Base-by-base conservation (phyloP, 2,797 vertebrate species). In the Parauchenoglanis ngamensis region DNA sequence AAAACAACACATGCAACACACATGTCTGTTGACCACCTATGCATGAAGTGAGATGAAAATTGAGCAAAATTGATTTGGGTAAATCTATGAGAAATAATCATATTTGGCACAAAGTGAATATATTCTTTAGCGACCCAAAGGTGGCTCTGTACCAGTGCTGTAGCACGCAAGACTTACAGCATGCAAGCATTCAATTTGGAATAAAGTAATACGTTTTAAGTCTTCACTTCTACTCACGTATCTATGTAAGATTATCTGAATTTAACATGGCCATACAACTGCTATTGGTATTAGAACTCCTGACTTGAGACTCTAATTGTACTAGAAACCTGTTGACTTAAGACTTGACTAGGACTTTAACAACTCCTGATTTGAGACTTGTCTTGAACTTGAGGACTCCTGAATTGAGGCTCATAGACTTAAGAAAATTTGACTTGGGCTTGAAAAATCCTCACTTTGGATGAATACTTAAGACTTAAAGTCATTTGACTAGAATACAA, bases 1-100 rank as follows among this genome's bases (percentile, higher is more conserved):
- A 86, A 87, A 91, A 91, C 90, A 91, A 89, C 84, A 67, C 84
- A 83, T 86, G 59, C 78, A 88, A 80, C 87, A 89, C 82, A 83
- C 84, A 73, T 56, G 78, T 56, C 81, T 79, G 79, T 82, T 83
- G 85, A 78, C 73, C 10, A 83, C 77, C 83, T 84, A 83, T 85
- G 77, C 86, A 77, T 44, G 85, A 84, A 88, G 46, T 23, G 56
- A 49, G 21, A 63, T 13, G 44, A 82, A 83, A 83, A 88, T 86
- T n/a, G n/a, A 87, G 35, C 61, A 68, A 79, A 84, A 78, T 57
- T 35, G 52, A 76, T 54, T 35, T 4, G 12, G n/a, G n/a, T n/a
- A 83, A 76, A 87, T 75, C 59, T 56, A 67, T 59, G 15, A 57
- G 17, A 57, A 57, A 31, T 52, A 52, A 77, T 73, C 25, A 73